Percentiles rank a stretch among this genome's conserved stretches.
Conservation (phyloP, 1,140 invertebrate genomes). For the Latrodectus geometricus region DNA sequence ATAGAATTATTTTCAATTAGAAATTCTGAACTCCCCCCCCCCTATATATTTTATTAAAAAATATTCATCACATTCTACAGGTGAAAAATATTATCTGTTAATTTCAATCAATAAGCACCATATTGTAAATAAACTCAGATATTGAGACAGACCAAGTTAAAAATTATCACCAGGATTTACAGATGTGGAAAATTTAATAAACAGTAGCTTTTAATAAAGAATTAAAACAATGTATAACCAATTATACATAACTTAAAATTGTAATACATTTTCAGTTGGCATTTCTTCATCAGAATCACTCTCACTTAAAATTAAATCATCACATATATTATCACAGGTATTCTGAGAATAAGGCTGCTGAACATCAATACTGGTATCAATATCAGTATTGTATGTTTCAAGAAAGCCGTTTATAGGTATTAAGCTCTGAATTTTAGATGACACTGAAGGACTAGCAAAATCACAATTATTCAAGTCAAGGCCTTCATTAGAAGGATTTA, state of each 20-base stretch:
- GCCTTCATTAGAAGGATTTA: too few relatives aligned
- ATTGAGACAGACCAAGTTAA: too few relatives aligned
- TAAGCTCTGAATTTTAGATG: slow-evolving; percentile 37
- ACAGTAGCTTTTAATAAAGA: too few relatives aligned
- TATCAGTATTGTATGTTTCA: not conserved
- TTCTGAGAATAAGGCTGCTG: not conserved
- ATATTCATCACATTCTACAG: too few relatives aligned
- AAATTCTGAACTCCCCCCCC: too few relatives aligned
- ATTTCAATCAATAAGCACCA: too few relatives aligned
- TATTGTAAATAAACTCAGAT: too few relatives aligned
- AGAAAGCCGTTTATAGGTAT: slow-evolving; percentile 11
- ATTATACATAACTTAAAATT: slow-evolving; percentile 22
- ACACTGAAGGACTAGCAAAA: slow-evolving; percentile 33
- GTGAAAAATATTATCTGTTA: too few relatives aligned
- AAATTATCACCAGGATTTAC: too few relatives aligned
- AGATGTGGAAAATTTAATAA: too few relatives aligned
- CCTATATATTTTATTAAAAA: too few relatives aligned
- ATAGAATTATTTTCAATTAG: too few relatives aligned
- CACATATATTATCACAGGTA: slow-evolving; percentile 58
- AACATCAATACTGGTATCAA: not conserved
- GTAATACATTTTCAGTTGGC: not conserved
- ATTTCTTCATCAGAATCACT: slow-evolving; percentile 29
- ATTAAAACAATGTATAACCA: not conserved
- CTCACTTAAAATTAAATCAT: slow-evolving; percentile 55
- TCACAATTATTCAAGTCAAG: not conserved